These are phyloP conservation scores for Acanthurus lineatus DNA, from an alignment of 2,797 vertebrate species.

Conservation along the genomic window DNA sequence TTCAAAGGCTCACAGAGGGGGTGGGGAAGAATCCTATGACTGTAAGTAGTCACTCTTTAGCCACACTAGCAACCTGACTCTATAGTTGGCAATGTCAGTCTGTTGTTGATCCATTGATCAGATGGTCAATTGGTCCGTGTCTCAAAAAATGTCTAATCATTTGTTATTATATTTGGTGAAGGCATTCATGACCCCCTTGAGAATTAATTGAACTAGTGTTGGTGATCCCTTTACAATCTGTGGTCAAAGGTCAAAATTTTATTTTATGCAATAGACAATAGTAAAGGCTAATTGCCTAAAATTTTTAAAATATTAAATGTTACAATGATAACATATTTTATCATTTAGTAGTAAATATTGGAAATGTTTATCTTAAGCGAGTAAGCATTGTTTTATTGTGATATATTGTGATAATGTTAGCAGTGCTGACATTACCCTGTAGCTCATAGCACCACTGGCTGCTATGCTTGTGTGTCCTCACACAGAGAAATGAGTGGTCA, in stretches of 20 bases:
- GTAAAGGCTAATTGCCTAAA: background rate
- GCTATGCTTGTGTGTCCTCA: no score
- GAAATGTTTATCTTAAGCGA: background rate
- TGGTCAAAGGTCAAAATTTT: background rate
- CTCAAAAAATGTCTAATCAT: background rate
- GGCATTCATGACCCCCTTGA: background rate
- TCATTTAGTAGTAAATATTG: no score
- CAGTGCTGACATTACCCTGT: background rate
- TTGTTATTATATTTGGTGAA: background rate
- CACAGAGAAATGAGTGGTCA: no score
- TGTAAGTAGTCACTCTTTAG: constrained; percentile 19
- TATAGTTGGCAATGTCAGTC: background rate
- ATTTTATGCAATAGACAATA: background rate
- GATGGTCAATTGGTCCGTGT: background rate
- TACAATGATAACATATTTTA: background rate
- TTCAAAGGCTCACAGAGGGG: constrained; percentile 22
- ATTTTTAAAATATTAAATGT: background rate
- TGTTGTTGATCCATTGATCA: background rate
- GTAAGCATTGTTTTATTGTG: background rate
- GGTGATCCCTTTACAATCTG: background rate
- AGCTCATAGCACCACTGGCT: background rate
- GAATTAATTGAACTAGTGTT: background rate
- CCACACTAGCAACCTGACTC: background rate
- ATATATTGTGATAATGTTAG: background rate
- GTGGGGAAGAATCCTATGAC: constrained; percentile 41